Percentiles rank a stretch among this genome's conserved stretches.
These are phyloP conservation scores for Arge pagana DNA, from an alignment of 2,888 invertebrate genomes.

Conservation along the genomic window DNA sequence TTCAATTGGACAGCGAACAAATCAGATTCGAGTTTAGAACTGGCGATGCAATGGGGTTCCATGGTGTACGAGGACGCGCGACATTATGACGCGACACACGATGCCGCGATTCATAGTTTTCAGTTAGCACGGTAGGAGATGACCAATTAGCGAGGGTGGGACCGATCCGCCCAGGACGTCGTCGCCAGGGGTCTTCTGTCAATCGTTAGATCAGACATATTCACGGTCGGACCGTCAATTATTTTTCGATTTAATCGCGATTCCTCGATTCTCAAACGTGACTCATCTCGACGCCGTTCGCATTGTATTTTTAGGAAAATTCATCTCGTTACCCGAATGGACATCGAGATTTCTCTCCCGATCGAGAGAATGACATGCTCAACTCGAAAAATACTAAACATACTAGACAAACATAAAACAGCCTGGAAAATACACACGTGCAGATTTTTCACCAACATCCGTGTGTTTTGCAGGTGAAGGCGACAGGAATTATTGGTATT, in stretches of 20 bases:
- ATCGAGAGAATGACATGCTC: too few relatives aligned
- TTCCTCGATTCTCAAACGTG: too few relatives aligned
- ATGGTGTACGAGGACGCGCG: constrained; percentile 20
- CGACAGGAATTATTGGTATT: too few relatives aligned
- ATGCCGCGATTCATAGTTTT: constrained; percentile 46
- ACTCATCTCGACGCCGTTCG: too few relatives aligned
- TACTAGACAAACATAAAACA: too few relatives aligned
- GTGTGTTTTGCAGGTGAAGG: too few relatives aligned
- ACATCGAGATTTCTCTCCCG: too few relatives aligned
- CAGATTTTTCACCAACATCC: too few relatives aligned
- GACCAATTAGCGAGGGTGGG: constrained; percentile 56
- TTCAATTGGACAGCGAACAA: constrained; percentile 52
- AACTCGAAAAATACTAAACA: too few relatives aligned
- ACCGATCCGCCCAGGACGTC: constrained; percentile 50
- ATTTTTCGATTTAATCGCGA: constrained; percentile 11
- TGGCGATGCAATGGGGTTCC: constrained; percentile 38
- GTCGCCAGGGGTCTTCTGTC: constrained; percentile 40
- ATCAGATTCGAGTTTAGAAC: constrained; percentile 44
- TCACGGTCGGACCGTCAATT: constrained; percentile 11
- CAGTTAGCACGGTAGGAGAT: constrained; percentile 53
- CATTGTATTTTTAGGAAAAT: too few relatives aligned
- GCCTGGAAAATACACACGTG: too few relatives aligned
- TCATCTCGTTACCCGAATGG: too few relatives aligned
- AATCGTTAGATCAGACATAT: constrained; percentile 31
- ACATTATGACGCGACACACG: constrained; percentile 33